Percentiles rank a stretch among this genome's conserved stretches.
Evolutionary conservation across 2,797 vertebrate species (phyloP).

Genomic region (Falco rusticolus): DNA sequence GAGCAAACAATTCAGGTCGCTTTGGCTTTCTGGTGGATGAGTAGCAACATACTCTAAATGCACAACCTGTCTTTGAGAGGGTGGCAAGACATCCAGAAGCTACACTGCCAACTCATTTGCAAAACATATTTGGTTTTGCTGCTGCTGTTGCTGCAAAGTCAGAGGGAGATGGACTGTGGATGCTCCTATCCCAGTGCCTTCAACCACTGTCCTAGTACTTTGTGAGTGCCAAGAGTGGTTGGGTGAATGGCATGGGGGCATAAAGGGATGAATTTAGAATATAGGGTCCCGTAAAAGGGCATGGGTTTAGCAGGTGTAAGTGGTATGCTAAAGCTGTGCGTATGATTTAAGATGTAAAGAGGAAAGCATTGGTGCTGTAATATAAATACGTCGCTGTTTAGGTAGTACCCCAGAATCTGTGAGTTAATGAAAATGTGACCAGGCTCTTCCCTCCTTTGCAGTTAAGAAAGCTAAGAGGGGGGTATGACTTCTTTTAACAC

Average conservation of each 20-base stretch:
- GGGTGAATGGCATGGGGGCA: accelerated
- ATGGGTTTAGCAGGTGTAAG: neutral
- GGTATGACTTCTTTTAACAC: accelerated
- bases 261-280: neutral
- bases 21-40: neutral
- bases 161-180: neutral
- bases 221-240: neutral
- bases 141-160: neutral
- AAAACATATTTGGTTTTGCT: neutral
- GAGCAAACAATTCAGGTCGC: neutral
- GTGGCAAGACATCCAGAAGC: neutral
- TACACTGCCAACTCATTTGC: neutral
- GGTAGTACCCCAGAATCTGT: neutral
- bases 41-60: neutral
- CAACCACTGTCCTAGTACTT: neutral
- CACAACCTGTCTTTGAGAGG: neutral
- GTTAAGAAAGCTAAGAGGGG: neutral
- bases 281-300: neutral
- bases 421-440: neutral
- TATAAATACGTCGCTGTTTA: accelerated
- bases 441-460: neutral
- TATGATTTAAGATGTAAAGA: neutral
- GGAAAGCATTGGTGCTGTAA: neutral
- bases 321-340: neutral
- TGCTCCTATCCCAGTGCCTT: neutral